Evolutionary conservation across 1,140 invertebrate species (phyloP).

Genomic region (Drosophila subobscura): DNA sequence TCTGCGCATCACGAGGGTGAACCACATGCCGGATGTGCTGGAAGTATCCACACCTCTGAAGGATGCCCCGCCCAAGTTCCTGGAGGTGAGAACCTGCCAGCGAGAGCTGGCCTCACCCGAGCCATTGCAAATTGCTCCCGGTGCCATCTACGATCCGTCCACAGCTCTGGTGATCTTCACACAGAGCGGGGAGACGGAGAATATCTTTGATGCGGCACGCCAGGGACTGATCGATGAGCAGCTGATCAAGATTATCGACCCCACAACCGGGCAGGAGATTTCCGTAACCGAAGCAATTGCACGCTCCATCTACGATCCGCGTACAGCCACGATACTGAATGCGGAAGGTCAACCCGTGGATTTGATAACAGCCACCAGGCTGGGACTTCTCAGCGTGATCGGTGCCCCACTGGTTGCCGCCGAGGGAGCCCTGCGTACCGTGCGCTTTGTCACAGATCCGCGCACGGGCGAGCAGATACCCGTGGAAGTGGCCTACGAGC

Average conservation of each 20-base stretch:
- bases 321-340: constrained; percentile 89
- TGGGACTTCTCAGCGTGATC: constrained; percentile 88
- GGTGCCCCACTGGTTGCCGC: constrained; percentile 89
- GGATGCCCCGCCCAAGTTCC: constrained; percentile 78
- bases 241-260: constrained; percentile 91
- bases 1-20: constrained; percentile 69
- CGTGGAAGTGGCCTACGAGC: constrained; percentile 91
- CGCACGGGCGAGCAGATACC: constrained; percentile 90
- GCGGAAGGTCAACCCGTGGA: constrained; percentile 87
- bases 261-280: constrained; percentile 88
- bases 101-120: constrained; percentile 85
- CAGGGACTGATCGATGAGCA: constrained; percentile 87
- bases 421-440: constrained; percentile 84
- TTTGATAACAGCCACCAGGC: constrained; percentile 90
- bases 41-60: constrained; percentile 86
- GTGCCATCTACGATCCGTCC: constrained; percentile 90
- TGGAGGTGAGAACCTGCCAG: constrained; percentile 82
- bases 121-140: constrained; percentile 88
- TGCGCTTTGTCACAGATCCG: constrained; percentile 90
- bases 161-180: constrained; percentile 89
- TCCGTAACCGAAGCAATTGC: constrained; percentile 90
- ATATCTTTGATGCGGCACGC: constrained; percentile 88
- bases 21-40: constrained; percentile 86
- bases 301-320: constrained; percentile 89
- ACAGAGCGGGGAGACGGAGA: constrained; percentile 87